These are phyloP conservation scores for Onchidella celtica DNA, from an alignment of 2,888 invertebrate species.

Conservation along the genomic window DNA sequence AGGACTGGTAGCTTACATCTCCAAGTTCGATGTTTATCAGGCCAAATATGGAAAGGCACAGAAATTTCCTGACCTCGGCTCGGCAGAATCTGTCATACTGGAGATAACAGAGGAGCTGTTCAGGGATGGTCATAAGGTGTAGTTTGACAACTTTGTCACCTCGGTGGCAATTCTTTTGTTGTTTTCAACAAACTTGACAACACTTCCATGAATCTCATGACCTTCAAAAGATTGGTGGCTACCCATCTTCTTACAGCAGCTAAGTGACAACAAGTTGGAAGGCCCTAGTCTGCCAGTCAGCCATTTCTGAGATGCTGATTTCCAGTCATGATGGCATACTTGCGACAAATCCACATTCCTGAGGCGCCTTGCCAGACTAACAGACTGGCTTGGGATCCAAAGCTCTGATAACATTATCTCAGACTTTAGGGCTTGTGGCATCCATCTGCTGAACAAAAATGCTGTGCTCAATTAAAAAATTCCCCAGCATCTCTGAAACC, in stretches of 20 bases:
- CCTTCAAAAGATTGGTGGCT: not conserved
- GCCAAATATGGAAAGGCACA: not conserved
- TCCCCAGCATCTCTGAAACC: no score
- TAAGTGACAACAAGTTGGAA: not conserved
- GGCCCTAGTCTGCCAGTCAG: not conserved
- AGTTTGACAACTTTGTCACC: conserved; percentile 9
- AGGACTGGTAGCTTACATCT: conserved; percentile 6
- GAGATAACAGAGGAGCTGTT: not conserved
- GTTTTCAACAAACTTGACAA: not conserved
- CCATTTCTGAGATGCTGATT: no score
- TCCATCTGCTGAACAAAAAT: no score
- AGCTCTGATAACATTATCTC: no score
- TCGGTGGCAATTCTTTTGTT: not conserved
- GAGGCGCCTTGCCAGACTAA: no score
- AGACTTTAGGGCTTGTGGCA: no score
- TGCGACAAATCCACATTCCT: no score
- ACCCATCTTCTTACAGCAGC: not conserved
- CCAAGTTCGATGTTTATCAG: conserved; percentile 12
- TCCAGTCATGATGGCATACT: no score
- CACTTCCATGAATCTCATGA: not conserved
- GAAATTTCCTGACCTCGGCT: not conserved
- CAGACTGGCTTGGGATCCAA: no score
- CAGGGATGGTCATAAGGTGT: conserved; percentile 8
- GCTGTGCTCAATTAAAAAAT: no score
- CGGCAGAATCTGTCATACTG: conserved; percentile 47